Evolutionary conservation across 2,888 invertebrate species (phyloP).

Genomic region (Abrostola tripartita): DNA sequence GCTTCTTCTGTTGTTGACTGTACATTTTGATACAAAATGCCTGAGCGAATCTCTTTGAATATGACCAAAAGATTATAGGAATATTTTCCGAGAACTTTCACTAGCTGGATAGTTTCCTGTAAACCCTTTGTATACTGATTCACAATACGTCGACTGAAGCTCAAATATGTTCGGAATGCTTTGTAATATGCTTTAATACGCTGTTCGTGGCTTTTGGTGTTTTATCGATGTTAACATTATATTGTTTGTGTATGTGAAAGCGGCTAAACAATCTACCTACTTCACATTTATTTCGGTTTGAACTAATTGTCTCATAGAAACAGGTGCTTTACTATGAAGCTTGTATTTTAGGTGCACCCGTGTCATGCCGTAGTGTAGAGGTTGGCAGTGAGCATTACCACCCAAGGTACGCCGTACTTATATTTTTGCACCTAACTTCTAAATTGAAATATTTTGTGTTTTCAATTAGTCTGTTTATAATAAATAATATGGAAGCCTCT

Average conservation of each 20-base stretch:
- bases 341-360: no score
- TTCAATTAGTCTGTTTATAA: no score
- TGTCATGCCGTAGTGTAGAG: no score
- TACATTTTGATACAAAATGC: slow-evolving; percentile 52
- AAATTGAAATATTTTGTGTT: no score
- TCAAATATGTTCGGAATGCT: slow-evolving; percentile 26
- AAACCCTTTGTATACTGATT: slow-evolving; percentile 37
- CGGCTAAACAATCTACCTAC: background rate
- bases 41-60: slow-evolving; percentile 45
- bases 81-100: slow-evolving; percentile 49
- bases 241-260: slow-evolving; percentile 8
- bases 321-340: no score
- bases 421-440: no score
- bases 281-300: no score
- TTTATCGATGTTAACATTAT: slow-evolving; percentile 13
- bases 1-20: background rate
- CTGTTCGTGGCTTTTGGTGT: slow-evolving; percentile 9
- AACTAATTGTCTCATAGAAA: no score
- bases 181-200: slow-evolving; percentile 27
- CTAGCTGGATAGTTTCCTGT: slow-evolving; percentile 20
- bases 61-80: slow-evolving; percentile 42
- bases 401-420: no score
- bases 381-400: no score
- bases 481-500: no score
- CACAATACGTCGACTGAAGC: slow-evolving; percentile 30